A percentile compares a stretch with the other conserved stretches of the same genome.
These are phyloP conservation scores for Drosophila koepferae DNA, from an alignment of 2,888 invertebrate genomes.

Conservation along the genomic window DNA sequence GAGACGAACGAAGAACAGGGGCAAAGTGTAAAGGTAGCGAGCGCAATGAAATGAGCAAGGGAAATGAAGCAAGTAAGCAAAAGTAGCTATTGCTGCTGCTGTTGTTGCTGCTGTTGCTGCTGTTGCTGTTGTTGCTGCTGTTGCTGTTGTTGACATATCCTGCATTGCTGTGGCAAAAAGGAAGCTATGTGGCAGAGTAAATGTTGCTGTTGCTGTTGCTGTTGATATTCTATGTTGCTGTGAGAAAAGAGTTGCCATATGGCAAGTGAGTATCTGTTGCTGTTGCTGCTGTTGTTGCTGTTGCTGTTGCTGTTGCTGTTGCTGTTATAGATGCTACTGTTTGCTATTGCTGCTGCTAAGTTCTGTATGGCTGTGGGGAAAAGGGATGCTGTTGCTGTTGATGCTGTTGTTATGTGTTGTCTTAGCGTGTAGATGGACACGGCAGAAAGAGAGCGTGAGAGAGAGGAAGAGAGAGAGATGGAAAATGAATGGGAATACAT, in stretches of 20 bases:
- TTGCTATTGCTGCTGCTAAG: neutral
- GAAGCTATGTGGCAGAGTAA: too few relatives aligned
- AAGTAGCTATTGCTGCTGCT: neutral
- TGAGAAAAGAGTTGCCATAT: too few relatives aligned
- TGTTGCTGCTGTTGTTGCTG: neutral
- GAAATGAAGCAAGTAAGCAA: neutral
- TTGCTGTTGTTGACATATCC: neutral
- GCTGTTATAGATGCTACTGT: neutral
- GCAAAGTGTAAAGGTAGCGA: neutral
- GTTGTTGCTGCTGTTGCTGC: neutral
- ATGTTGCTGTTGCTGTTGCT: neutral
- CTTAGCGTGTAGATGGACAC: too few relatives aligned
- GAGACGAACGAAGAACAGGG: neutral
- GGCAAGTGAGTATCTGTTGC: neutral
- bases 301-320: neutral
- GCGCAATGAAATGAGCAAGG: too few relatives aligned
- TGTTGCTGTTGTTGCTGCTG: neutral
- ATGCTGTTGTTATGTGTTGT: neutral
- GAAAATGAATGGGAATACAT: too few relatives aligned
- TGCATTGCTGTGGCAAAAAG: neutral
- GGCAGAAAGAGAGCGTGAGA: too few relatives aligned
- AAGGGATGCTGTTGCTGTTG: too few relatives aligned
- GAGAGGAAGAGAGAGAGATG: too few relatives aligned
- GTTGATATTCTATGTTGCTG: neutral
- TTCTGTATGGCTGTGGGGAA: neutral